Percentiles rank a stretch among this genome's conserved stretches.
phyloP scores from a whole-genome alignment of 2,113 vertebrate species.

The Chelonoidis abingdonii region DNA sequence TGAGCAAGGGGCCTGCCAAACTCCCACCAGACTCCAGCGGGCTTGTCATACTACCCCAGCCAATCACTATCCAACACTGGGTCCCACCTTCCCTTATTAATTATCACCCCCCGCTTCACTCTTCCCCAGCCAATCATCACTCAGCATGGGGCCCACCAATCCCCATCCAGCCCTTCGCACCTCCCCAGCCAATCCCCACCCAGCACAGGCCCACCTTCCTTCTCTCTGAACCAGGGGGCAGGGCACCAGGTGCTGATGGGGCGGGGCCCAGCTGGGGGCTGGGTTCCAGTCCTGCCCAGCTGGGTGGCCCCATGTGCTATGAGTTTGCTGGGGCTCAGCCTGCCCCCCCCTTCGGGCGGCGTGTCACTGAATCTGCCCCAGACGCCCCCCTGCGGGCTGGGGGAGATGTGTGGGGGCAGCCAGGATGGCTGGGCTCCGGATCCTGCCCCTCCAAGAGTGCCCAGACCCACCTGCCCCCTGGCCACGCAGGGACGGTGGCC shows the following conservation, averaged over 20 bases:
- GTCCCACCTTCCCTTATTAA: too few species aligned
- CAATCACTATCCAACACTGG: too few species aligned
- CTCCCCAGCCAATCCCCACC: background rate
- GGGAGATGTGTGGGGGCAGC: background rate
- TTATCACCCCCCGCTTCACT: background rate
- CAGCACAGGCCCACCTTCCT: background rate
- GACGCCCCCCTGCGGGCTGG: too few species aligned
- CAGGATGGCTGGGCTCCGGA: background rate
- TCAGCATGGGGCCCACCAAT: background rate
- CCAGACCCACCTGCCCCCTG: background rate
- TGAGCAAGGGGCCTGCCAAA: background rate
- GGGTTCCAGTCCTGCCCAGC: too few species aligned
- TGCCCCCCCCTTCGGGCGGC: background rate
- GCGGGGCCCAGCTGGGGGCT: background rate
- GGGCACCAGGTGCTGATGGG: background rate
- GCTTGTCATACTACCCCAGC: too few species aligned
- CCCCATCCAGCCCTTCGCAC: background rate
- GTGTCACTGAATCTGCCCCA: background rate
- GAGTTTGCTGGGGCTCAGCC: background rate
- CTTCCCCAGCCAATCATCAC: background rate
- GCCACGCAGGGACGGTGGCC: slow-evolving; percentile 83
- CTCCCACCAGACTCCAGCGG: background rate
- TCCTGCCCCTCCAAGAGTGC: too few species aligned
- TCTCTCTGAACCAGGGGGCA: too few species aligned
- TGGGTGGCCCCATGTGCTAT: background rate